Evolutionary conservation across 1,140 invertebrate species (phyloP).

Genomic region (Vollenhovia emeryi): DNA sequence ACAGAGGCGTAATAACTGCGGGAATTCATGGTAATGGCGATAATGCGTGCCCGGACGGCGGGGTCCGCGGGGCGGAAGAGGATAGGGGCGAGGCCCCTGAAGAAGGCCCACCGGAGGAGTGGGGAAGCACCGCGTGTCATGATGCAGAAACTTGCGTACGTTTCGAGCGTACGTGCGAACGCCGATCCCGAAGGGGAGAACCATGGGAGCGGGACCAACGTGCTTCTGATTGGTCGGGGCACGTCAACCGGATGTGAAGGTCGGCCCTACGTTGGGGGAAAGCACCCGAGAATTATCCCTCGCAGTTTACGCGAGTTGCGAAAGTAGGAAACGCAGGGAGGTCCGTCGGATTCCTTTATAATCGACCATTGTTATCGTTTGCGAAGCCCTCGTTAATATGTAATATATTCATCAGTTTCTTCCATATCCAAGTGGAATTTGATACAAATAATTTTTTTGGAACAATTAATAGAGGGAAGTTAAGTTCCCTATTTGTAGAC

Average conservation of each 20-base stretch:
- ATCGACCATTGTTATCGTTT: background rate
- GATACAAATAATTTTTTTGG: no score
- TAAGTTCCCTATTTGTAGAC: no score
- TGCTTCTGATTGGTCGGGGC: conserved; percentile 68
- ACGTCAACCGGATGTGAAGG: conserved; percentile 70
- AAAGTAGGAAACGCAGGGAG: background rate
- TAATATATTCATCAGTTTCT: background rate
- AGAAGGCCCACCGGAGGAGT: conserved; percentile 51
- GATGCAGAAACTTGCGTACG: conserved; percentile 66
- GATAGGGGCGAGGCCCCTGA: conserved; percentile 50
- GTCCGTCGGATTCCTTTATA: conserved; percentile 21
- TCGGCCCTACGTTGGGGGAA: conserved; percentile 54
- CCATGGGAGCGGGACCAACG: conserved; percentile 62
- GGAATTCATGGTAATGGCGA: conserved; percentile 78
- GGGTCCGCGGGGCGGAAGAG: conserved; percentile 59
- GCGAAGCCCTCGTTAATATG: background rate
- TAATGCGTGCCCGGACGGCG: conserved; percentile 67
- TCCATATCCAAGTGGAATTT: background rate
- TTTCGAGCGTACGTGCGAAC: conserved; percentile 68
- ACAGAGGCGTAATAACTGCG: conserved; percentile 78
- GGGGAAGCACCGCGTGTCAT: conserved; percentile 74
- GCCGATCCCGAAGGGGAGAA: conserved; percentile 62
- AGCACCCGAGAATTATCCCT: conserved; percentile 54
- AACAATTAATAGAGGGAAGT: no score
- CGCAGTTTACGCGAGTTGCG: conserved; percentile 12